These are phyloP conservation scores for Gallinago stenura DNA, from an alignment of 2,797 vertebrate genomes.

Conservation along the genomic window DNA sequence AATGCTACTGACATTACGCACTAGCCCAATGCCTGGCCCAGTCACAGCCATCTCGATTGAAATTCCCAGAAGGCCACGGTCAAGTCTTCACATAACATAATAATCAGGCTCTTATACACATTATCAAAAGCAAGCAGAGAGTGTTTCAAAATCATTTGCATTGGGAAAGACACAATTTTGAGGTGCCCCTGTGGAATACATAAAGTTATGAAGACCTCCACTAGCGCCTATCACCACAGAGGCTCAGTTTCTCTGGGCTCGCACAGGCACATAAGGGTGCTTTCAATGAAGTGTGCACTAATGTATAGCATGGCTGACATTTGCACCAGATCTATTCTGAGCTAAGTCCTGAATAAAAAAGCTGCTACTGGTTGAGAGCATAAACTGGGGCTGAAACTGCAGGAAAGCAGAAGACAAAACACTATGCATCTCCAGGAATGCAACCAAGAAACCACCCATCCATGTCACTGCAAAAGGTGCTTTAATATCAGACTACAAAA, in stretches of 20 bases:
- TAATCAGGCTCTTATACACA: not conserved
- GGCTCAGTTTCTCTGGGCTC: not conserved
- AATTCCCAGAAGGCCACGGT: not conserved
- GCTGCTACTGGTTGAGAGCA: not conserved
- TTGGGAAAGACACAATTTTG: not conserved
- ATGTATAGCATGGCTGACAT: not conserved
- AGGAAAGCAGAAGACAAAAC: not conserved
- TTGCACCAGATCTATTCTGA: not conserved
- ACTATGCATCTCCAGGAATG: not conserved
- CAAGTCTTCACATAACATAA: not conserved
- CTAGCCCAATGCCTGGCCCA: not conserved
- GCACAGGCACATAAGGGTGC: fast-evolving
- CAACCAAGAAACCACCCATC: not conserved
- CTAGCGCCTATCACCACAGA: not conserved
- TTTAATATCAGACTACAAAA: not conserved
- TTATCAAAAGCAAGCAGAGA: not conserved
- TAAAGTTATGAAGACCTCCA: not conserved
- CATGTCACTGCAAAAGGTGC: not conserved
- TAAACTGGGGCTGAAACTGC: not conserved
- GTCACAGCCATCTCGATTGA: not conserved
- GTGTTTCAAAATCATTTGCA: not conserved
- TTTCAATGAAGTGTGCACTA: not conserved
- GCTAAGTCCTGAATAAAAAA: not conserved
- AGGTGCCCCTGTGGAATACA: not conserved
- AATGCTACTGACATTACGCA: not conserved